These are phyloP conservation scores for Cylindroiulus punctatus DNA, from an alignment of 2,888 invertebrate genomes.

Conservation along the genomic window DNA sequence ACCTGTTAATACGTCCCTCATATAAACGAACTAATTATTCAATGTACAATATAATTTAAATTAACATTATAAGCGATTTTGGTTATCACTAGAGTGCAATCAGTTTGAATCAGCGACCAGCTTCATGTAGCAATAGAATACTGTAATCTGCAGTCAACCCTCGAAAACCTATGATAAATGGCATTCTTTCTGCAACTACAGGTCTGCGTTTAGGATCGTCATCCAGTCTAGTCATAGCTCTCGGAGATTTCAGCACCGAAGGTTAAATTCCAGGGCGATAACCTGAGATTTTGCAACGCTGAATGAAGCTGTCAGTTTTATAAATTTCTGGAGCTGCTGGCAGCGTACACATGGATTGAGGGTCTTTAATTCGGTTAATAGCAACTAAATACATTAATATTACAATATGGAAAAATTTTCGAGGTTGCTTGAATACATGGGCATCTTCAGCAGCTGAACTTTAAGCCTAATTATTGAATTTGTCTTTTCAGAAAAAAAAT, in stretches of 20 bases:
- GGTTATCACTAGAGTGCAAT: too few species aligned
- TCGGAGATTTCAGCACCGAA: constrained; percentile 19
- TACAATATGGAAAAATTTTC: not conserved
- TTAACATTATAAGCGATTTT: too few species aligned
- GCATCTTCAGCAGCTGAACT: too few species aligned
- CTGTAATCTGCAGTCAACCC: too few species aligned
- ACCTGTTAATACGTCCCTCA: too few species aligned
- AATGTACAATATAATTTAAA: too few species aligned
- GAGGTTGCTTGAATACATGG: too few species aligned
- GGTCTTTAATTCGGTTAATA: not conserved
- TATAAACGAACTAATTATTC: too few species aligned
- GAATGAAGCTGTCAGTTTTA: constrained; percentile 32
- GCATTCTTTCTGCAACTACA: constrained; percentile 25
- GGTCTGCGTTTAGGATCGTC: constrained; percentile 9
- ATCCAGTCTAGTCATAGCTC: constrained; percentile 39
- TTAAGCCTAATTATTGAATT: not conserved
- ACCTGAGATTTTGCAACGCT: constrained; percentile 46
- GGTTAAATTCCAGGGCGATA: constrained; percentile 49
- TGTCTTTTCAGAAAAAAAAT: not conserved
- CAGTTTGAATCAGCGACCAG: too few species aligned
- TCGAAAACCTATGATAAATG: constrained; percentile 5
- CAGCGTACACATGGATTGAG: not conserved
- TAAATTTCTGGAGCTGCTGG: constrained; percentile 7
- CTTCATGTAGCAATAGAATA: too few species aligned
- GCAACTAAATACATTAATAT: not conserved